Evolutionary conservation across 2,888 invertebrate genomes (phyloP).

Genomic region (Fragum sueziense): DNA sequence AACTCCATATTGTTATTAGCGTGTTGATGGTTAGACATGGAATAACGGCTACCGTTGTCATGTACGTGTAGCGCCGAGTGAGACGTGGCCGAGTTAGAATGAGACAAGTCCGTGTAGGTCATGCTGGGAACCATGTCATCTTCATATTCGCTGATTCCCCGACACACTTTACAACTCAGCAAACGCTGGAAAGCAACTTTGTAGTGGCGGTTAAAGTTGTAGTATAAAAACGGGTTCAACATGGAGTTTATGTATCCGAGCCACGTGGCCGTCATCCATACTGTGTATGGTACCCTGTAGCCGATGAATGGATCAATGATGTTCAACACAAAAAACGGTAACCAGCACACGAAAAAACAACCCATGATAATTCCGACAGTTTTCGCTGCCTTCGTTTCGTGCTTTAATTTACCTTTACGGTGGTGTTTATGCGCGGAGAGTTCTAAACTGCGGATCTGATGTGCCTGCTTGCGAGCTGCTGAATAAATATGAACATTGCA

Average conservation of each 20-base stretch:
- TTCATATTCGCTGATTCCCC: constrained; percentile 72
- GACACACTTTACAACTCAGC: constrained; percentile 71
- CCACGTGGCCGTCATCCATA: constrained; percentile 77
- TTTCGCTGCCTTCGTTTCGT: constrained; percentile 79
- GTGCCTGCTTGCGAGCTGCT: constrained; percentile 75
- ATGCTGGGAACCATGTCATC: constrained; percentile 66
- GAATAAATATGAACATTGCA: constrained; percentile 76
- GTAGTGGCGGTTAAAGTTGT: constrained; percentile 74
- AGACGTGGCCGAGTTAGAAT: constrained; percentile 57
- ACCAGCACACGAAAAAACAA: constrained; percentile 79
- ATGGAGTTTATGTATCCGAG: constrained; percentile 79
- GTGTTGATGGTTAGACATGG: constrained; percentile 39
- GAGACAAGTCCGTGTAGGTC: constrained; percentile 56
- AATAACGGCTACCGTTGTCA: constrained; percentile 46
- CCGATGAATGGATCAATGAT: constrained; percentile 77
- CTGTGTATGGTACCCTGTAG: constrained; percentile 73
- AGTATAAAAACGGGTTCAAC: constrained; percentile 75
- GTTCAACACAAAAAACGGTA: constrained; percentile 79
- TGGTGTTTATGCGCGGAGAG: constrained; percentile 69
- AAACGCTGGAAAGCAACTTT: constrained; percentile 75
- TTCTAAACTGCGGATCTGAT: constrained; percentile 76
- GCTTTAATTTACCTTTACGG: constrained; percentile 74
- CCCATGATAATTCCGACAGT: constrained; percentile 80
- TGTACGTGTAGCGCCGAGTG: constrained; percentile 53
- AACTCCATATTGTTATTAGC: constrained; percentile 59